Evolutionary conservation across 2,113 vertebrate genomes (phyloP), one percentile per base, ranked within the genome.

Genomic region (Pristiophorus japonicus): DNA sequence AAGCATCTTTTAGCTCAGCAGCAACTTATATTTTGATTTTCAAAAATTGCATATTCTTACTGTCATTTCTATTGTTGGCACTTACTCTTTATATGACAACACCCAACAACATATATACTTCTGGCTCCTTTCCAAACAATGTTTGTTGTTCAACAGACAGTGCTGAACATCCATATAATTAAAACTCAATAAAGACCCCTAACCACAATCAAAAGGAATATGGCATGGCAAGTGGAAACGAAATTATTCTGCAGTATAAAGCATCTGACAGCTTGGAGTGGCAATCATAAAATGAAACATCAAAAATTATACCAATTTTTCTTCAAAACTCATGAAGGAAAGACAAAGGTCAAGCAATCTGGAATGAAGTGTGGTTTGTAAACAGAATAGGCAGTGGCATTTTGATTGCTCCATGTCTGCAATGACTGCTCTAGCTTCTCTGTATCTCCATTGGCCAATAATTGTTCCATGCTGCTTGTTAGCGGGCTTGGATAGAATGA

Each of bases 41-140:
- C 22, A 18, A 22, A 27, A 11, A 22, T 67, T 20, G 38, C 63
- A 45, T 22, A 66, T 45, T 67, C 63, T 38, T 66, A 65, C 91
- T 94, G n/a, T 65, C n/a, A 66, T 67, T 94, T 94, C n/a, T 45
- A 59, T 42, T 90, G 24, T 62, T 90, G 87, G 27, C 87, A 90
- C 27, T 90, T 59, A 90, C 47, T 38, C 63, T 94, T 94, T 24
- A 66, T 22, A 66, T 94, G 63, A 94, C 91, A 94, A 94, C 91
- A 94, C n/a, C 62, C 65, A 20, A 24, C 62, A 65, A 94, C n/a
- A 45, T 94, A 67, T 66, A 38, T 66, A 45, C 63, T 62, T 59
- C 87, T 51, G 63, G 91, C 38, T 38, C 38, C 63, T 24, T 94
- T 94, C n/a, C 63, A 45, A 67, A 94, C n/a, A 94, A 27, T 27